These are phyloP conservation scores for Hoplostethus atlanticus DNA, from an alignment of 2,797 vertebrate genomes.

Conservation along the genomic window DNA sequence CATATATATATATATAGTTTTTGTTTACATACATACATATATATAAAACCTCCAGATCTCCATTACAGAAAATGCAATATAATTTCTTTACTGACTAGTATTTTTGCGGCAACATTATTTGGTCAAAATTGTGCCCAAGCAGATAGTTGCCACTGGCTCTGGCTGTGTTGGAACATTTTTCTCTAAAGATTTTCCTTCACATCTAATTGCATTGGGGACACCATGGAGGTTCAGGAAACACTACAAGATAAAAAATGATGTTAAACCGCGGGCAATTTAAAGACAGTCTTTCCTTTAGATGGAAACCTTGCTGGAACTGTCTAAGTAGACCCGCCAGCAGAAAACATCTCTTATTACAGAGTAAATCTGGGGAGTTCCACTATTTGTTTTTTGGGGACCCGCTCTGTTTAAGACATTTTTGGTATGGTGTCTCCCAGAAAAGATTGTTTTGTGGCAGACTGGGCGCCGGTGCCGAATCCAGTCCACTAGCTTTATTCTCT, in stretches of 20 bases:
- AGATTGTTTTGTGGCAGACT: conserved; percentile 8
- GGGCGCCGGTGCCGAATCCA: too few species aligned
- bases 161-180: conserved; percentile 24
- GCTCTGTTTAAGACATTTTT: not conserved
- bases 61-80: conserved; percentile 73
- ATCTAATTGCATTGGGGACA: conserved; percentile 13
- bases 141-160: conserved; percentile 33
- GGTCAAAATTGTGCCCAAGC: conserved; percentile 36
- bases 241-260: conserved; percentile 25
- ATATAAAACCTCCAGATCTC: conserved; percentile 74
- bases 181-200: conserved; percentile 21
- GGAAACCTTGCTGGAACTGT: conserved; percentile 24
- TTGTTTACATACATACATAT: conserved; percentile 46
- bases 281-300: conserved; percentile 7
- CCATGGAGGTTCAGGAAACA: conserved; percentile 8
- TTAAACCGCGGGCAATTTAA: conserved; percentile 23
- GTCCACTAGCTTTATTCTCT: too few species aligned
- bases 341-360: conserved; percentile 14
- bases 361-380: not conserved
- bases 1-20: not conserved
- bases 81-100: conserved; percentile 55
- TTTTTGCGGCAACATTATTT: conserved; percentile 51
- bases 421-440: not conserved
- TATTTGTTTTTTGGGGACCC: not conserved
- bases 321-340: conserved; percentile 20